These are phyloP conservation scores for Lipophrys pholis DNA, from an alignment of 2,113 vertebrate species.

Conservation along the genomic window DNA sequence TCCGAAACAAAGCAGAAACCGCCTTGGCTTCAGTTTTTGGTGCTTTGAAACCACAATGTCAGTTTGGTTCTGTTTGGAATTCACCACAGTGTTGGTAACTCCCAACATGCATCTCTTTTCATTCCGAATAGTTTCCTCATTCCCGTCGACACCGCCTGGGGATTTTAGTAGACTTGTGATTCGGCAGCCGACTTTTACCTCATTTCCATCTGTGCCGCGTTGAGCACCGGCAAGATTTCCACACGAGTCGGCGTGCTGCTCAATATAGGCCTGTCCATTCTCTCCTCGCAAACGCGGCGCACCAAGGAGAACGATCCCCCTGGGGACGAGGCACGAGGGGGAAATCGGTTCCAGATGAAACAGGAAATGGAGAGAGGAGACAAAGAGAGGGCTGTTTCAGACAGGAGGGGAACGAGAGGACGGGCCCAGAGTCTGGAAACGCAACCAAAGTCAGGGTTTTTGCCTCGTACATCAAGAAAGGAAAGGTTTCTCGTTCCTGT, in stretches of 20 bases:
- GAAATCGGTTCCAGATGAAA: conserved; percentile 86
- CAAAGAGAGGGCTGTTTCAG: conserved; percentile 81
- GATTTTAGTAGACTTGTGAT: conserved; percentile 26
- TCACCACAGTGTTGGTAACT: conserved; percentile 5
- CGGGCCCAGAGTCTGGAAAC: conserved; percentile 24
- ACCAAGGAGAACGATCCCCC: conserved; percentile 71
- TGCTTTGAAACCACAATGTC: background rate
- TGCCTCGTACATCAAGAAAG: conserved; percentile 36
- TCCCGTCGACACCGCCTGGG: conserved; percentile 21
- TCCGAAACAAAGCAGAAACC: background rate
- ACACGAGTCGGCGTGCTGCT: conserved; percentile 29
- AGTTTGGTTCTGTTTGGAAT: conserved; percentile 23
- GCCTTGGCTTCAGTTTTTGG: background rate
- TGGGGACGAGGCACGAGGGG: conserved; percentile 80
- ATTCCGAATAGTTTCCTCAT: conserved; percentile 22
- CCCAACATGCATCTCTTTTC: conserved; percentile 11
- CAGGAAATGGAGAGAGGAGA: conserved; percentile 80
- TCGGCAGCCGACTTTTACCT: conserved; percentile 6
- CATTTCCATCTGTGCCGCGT: conserved; percentile 31
- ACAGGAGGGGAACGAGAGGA: conserved; percentile 31
- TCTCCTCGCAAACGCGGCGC: conserved; percentile 51
- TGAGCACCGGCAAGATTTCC: conserved; percentile 40
- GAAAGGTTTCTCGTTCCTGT: conserved; percentile 23
- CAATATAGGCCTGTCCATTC: conserved; percentile 47
- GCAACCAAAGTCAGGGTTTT: conserved; percentile 35